Base-by-base conservation (phyloP, 1,140 invertebrate species). In the Drosophila novamexicana region DNA sequence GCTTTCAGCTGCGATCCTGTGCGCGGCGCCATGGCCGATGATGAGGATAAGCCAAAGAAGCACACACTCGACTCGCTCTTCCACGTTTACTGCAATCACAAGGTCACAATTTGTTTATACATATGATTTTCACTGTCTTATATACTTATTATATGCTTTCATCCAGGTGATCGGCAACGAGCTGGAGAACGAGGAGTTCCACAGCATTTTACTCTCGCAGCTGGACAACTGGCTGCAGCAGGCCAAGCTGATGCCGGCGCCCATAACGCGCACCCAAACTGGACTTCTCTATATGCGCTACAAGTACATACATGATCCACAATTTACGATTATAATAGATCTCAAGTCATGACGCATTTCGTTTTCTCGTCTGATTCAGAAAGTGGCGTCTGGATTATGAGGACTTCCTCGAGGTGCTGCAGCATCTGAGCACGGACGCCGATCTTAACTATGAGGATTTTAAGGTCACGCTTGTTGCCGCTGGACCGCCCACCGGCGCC, bases 361-460 rank as follows among this genome's bases (percentile, higher is more conserved):
- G 40, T 47, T 36, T 32, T 8, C 1, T 7, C 12, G 22, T 22
- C 7, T 54, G 45, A 29, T 29, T n/a, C n/a, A 91, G 90, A 69
- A 91, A 91, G 52, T 91, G 90, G 90, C 90, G 90, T 2, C 59
- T 91, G 47, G 86, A 89, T 32, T 91, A 73, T 42, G 90, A 91
- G 45, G 90, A 90, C 34, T 91, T 91, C 52, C 39, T 89, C 2
- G 86, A 91, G 34, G 79, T 91, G 14, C 62, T 91, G 3, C 61
- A 77, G 8, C 61, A 68, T 7, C 61, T 91, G 34, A 74, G 77
- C 47, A 3, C 4, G 0, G 86, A 77, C 8, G 70, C 71, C 7
- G 44, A 79, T 2, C 5, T 82, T 2, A 47, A 32, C 8, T 54
- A 83, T 12, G 86, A 91, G 1, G 73, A 85, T 0, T 45, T 91